phyloP scores from a whole-genome alignment of 2,797 vertebrate species.

The Premnoplex brunnescens region DNA sequence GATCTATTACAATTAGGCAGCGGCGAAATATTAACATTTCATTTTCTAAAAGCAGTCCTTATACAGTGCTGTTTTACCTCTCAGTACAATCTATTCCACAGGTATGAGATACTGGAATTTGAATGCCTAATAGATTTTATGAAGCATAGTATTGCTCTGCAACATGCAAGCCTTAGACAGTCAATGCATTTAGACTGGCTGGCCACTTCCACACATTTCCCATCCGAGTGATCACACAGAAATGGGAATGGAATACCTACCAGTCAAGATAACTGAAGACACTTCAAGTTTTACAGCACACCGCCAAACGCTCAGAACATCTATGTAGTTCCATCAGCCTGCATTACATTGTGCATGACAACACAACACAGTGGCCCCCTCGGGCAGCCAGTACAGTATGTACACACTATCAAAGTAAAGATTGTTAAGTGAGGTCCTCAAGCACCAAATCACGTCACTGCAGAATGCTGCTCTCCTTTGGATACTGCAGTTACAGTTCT shows the following conservation, averaged over 20 bases:
- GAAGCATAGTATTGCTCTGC: not conserved
- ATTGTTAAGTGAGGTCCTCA: not conserved
- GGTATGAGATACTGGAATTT: not conserved
- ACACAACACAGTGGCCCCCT: not conserved
- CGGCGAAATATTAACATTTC: not conserved
- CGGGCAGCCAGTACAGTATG: not conserved
- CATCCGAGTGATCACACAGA: not conserved
- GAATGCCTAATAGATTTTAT: slow-evolving; percentile 19
- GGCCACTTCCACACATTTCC: not conserved
- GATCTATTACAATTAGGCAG: not conserved
- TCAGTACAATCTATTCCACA: not conserved
- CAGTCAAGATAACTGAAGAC: not conserved
- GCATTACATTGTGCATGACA: not conserved
- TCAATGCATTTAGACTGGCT: not conserved
- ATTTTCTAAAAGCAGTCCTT: not conserved
- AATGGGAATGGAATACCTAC: not conserved
- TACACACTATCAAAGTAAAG: not conserved
- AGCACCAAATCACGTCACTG: not conserved
- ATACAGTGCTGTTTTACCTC: not conserved
- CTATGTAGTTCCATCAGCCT: not conserved
- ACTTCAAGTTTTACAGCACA: not conserved
- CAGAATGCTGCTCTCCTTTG: not conserved
- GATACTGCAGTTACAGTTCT: not conserved
- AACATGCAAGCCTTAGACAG: not conserved
- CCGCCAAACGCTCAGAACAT: not conserved